Evolutionary conservation across 1,140 invertebrate species (phyloP).

Genomic region (Polypedilum pembai): DNA sequence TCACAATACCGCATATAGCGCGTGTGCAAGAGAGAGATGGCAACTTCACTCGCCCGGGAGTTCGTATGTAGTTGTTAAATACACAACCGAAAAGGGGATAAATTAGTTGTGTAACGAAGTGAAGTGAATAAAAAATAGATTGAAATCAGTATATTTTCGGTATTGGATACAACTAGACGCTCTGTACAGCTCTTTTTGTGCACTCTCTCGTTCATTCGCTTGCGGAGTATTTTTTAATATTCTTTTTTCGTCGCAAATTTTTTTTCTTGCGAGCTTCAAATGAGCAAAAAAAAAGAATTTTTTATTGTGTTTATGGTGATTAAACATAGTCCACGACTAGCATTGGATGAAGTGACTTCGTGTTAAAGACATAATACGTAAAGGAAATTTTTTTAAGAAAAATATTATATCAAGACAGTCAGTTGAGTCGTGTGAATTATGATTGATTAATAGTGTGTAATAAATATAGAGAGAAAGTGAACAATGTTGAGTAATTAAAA

Average conservation of each 20-base stretch:
- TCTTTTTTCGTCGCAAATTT: background rate
- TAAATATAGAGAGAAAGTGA: no score
- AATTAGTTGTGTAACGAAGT: constrained; percentile 28
- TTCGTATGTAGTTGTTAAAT: constrained; percentile 27
- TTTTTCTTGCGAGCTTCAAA: background rate
- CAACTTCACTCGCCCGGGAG: constrained; percentile 11
- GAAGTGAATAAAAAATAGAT: constrained; percentile 28
- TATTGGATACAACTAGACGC: constrained; percentile 20
- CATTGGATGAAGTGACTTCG: constrained; percentile 26
- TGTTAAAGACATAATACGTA: constrained; percentile 16
- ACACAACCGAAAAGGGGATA: constrained; percentile 26
- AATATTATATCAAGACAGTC: no score
- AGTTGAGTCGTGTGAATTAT: no score
- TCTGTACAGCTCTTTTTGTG: background rate
- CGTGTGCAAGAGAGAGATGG: background rate
- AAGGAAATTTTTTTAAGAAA: background rate
- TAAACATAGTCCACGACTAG: constrained; percentile 23
- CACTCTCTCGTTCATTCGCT: background rate
- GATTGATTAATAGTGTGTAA: no score
- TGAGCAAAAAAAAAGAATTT: constrained; percentile 5
- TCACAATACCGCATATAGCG: background rate
- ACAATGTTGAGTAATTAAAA: no score
- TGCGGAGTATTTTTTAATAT: constrained; percentile 4
- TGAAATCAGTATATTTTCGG: constrained; percentile 28
- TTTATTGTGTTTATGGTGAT: constrained; percentile 24